Evolutionary conservation across 2,888 invertebrate genomes (phyloP).

Genomic region (Drosophila eohydei): DNA sequence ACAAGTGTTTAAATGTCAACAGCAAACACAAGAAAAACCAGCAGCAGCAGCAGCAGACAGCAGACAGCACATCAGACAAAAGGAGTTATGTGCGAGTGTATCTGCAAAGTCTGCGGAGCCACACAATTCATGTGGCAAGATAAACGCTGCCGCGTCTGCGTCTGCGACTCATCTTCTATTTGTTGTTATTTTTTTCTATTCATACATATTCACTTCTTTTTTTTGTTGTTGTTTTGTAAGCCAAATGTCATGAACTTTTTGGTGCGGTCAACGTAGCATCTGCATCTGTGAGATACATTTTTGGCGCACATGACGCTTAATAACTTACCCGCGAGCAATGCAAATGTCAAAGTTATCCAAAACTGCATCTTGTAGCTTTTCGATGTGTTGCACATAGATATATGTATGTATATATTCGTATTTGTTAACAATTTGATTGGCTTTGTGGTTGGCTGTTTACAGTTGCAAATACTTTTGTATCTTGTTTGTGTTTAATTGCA

Average conservation of each 20-base stretch:
- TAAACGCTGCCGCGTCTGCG: conserved; percentile 46
- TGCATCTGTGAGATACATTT: conserved; percentile 61
- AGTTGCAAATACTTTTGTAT: conserved; percentile 54
- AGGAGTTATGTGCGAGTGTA: conserved; percentile 49
- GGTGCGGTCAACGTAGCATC: conserved; percentile 31
- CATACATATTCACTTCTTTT: not conserved
- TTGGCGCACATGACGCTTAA: conserved; percentile 54
- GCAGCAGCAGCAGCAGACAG: conserved; percentile 38
- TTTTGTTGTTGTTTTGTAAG: conserved; percentile 13
- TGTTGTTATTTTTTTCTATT: conserved; percentile 6
- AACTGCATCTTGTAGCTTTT: conserved; percentile 67
- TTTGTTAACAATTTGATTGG: conserved; percentile 17
- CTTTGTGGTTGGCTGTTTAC: conserved; percentile 36
- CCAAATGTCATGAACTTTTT: conserved; percentile 64
- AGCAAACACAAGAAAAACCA: conserved; percentile 65
- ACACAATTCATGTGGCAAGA: conserved; percentile 67
- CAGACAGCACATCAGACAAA: conserved; percentile 45
- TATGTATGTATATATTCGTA: conserved; percentile 6
- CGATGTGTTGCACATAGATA: conserved; percentile 15
- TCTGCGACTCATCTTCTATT: conserved; percentile 65
- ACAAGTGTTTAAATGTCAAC: conserved; percentile 78
- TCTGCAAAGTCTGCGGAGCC: conserved; percentile 40
- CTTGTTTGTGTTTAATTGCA: conserved; percentile 59
- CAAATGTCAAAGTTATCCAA: conserved; percentile 80
- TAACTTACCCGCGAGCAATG: conserved; percentile 76